Evolutionary conservation across 2,888 invertebrate genomes (phyloP).

Genomic region (Mythimna albipuncta): DNA sequence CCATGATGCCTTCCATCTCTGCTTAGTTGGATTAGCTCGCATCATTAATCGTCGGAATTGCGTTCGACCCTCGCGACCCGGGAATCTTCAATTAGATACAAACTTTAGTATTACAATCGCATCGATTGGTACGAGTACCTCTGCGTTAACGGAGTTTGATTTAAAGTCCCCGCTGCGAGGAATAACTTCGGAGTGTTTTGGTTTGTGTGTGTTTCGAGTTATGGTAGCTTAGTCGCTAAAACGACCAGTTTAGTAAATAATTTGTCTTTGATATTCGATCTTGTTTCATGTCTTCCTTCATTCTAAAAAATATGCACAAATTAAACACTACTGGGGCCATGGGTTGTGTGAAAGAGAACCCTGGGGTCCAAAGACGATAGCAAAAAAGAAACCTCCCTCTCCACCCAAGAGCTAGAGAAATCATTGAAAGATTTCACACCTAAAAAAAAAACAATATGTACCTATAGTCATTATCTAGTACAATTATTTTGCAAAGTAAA

Average conservation of each 20-base stretch:
- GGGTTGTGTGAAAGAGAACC: too few relatives aligned
- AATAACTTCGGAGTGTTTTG: slow-evolving; percentile 52
- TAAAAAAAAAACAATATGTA: too few relatives aligned
- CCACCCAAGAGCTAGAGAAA: too few relatives aligned
- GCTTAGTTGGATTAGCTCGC: slow-evolving; percentile 88
- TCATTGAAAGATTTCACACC: too few relatives aligned
- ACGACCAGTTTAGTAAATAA: slow-evolving; percentile 16
- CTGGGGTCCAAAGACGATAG: too few relatives aligned
- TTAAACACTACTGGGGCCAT: too few relatives aligned
- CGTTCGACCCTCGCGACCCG: slow-evolving; percentile 78
- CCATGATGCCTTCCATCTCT: slow-evolving; percentile 80
- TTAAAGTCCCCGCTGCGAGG: slow-evolving; percentile 54
- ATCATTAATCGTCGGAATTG: slow-evolving; percentile 89
- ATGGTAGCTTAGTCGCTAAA: slow-evolving; percentile 23
- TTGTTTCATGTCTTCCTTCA: background rate
- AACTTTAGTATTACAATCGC: slow-evolving; percentile 85
- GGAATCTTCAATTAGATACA: slow-evolving; percentile 87
- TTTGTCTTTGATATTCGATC: slow-evolving; percentile 15
- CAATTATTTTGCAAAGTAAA: background rate
- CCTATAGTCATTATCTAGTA: background rate
- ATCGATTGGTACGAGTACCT: slow-evolving; percentile 71
- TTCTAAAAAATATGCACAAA: background rate
- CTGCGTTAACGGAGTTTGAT: slow-evolving; percentile 65
- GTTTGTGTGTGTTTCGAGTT: slow-evolving; percentile 36
- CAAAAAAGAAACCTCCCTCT: too few relatives aligned